These are phyloP conservation scores for Drosophila borborema DNA, from an alignment of 2,888 invertebrate genomes.

Conservation along the genomic window DNA sequence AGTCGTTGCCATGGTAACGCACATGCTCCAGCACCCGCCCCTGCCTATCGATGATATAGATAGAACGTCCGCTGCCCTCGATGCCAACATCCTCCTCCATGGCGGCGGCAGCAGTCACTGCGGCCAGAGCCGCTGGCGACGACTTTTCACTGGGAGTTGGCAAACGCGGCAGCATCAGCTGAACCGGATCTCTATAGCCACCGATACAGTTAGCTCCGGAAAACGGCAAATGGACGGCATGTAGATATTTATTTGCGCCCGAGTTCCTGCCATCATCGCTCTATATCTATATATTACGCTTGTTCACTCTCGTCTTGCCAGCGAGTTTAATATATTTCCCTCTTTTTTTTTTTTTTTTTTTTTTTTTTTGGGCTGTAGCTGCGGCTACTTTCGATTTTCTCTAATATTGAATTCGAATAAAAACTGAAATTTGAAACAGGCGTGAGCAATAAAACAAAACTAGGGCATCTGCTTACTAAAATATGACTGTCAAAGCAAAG, in stretches of 20 bases:
- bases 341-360: background rate
- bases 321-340: background rate
- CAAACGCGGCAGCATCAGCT: constrained; percentile 3
- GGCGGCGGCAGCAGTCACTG: constrained; percentile 11
- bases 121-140: background rate
- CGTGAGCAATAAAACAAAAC: background rate
- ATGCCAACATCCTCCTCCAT: constrained; percentile 11
- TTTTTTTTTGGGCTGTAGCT: background rate
- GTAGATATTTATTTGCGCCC: constrained; percentile 42
- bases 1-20: constrained; percentile 56
- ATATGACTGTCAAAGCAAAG: background rate
- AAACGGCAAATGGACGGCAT: constrained; percentile 43
- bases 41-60: constrained; percentile 46
- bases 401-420: constrained; percentile 1
- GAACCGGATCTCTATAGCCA: constrained; percentile 18
- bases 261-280: constrained; percentile 32
- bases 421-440: constrained; percentile 17
- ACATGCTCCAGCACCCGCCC: constrained; percentile 57
- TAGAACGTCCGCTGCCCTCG: constrained; percentile 38
- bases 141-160: background rate
- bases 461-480: background rate
- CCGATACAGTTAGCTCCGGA: constrained; percentile 39
- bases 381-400: background rate
- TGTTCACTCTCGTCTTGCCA: background rate
- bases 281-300: background rate